Evolutionary conservation across 2,797 vertebrate genomes (phyloP).

Genomic region (Spinus olivaceus): DNA sequence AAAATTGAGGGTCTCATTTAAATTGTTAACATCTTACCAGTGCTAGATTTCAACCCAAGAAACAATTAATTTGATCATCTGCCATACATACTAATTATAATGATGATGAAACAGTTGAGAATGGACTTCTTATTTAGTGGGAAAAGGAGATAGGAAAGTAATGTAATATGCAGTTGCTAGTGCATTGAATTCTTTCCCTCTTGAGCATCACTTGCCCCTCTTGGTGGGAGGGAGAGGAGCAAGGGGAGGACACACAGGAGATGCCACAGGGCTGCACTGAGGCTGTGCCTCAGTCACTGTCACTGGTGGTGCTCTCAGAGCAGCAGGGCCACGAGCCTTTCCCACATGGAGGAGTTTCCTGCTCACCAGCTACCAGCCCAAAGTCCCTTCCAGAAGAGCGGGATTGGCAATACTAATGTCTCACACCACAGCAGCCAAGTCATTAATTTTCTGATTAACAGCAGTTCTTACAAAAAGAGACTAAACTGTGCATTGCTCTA

Average conservation of each 20-base stretch:
- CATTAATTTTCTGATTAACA: slow-evolving; percentile 65
- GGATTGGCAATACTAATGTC: background rate
- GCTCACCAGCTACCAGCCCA: background rate
- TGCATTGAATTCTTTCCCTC: background rate
- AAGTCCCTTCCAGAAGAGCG: background rate
- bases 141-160: slow-evolving; percentile 5
- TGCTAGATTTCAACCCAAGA: slow-evolving; percentile 44
- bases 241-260: background rate
- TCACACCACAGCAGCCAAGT: background rate
- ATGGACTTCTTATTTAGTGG: background rate
- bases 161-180: background rate
- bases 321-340: background rate
- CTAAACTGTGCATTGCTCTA: slow-evolving; percentile 9
- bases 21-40: slow-evolving; percentile 56
- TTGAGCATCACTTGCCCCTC: background rate
- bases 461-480: slow-evolving; percentile 36
- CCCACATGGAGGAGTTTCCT: background rate
- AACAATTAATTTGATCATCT: slow-evolving; percentile 62
- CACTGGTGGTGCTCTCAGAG: background rate
- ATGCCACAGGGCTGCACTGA: background rate
- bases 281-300: background rate
- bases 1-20: slow-evolving; percentile 56
- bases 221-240: background rate
- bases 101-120: slow-evolving; percentile 10
- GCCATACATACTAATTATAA: slow-evolving; percentile 47